Conservation (phyloP, 1,140 invertebrate genomes). For the Pogonomyrmex californicus region DNA sequence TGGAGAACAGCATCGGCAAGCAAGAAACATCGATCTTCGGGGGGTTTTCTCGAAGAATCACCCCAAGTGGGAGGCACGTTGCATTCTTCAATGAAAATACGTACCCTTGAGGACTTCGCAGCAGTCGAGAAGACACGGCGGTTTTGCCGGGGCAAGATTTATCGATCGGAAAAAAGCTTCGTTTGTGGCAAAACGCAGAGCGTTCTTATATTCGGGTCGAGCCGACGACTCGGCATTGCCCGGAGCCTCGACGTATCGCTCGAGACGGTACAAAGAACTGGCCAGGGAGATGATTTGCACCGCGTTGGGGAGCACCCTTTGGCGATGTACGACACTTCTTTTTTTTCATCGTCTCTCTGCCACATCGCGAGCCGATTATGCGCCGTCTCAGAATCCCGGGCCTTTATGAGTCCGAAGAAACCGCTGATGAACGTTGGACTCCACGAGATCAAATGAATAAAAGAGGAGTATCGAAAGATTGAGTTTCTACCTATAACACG, state of each 20-base stretch:
- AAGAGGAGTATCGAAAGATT: not conserved
- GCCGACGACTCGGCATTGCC: slow-evolving; percentile 30
- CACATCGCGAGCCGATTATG: slow-evolving; percentile 33
- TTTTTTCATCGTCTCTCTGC: slow-evolving; percentile 17
- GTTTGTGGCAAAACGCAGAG: not conserved
- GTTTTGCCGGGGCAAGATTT: slow-evolving; percentile 31
- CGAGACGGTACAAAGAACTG: not conserved
- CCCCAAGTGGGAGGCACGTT: slow-evolving; percentile 6
- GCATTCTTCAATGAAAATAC: slow-evolving; percentile 46
- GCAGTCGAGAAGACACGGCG: slow-evolving; percentile 6
- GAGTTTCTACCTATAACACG: not conserved
- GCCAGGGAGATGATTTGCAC: not conserved
- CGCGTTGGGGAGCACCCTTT: slow-evolving; percentile 38
- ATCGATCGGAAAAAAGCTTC: slow-evolving; percentile 45
- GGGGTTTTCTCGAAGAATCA: slow-evolving; percentile 1
- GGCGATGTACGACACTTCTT: slow-evolving; percentile 69
- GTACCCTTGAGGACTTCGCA: slow-evolving; percentile 13
- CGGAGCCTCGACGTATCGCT: slow-evolving; percentile 35
- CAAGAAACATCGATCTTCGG: slow-evolving; percentile 46
- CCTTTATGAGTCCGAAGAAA: slow-evolving; percentile 14
- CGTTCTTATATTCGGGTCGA: slow-evolving; percentile 11
- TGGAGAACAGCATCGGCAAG: slow-evolving; percentile 18
- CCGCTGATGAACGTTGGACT: not conserved
- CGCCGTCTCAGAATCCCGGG: slow-evolving; percentile 14
- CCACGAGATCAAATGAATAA: not conserved